These are phyloP conservation scores for Athene cunicularia DNA, from an alignment of 2,113 vertebrate species.

Conservation along the genomic window DNA sequence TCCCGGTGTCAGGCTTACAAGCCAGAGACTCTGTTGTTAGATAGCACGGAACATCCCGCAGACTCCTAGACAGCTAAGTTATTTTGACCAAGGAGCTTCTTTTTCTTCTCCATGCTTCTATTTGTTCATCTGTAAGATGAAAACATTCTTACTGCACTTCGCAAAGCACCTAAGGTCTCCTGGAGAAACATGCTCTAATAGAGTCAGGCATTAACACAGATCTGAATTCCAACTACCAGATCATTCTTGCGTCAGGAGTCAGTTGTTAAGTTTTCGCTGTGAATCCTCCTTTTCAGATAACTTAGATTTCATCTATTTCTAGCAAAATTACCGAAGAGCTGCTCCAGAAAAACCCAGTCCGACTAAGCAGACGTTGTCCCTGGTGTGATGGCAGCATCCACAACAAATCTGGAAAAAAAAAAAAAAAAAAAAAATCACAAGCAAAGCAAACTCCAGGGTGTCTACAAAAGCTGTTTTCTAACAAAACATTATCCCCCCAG, in stretches of 20 bases:
- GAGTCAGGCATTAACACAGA: neutral
- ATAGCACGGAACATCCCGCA: neutral
- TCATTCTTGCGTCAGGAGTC: neutral
- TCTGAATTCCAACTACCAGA: neutral
- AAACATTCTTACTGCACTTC: neutral
- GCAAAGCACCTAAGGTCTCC: neutral
- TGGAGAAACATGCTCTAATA: neutral
- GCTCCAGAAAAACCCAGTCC: neutral
- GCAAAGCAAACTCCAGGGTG: neutral
- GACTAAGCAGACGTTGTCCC: neutral
- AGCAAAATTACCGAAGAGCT: neutral
- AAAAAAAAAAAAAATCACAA: neutral
- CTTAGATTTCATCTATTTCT: neutral
- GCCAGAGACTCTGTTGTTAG: neutral
- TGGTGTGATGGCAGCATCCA: neutral
- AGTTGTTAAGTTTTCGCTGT: neutral
- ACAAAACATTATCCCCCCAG: constrained; percentile 19
- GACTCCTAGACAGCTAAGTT: neutral
- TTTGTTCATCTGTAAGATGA: neutral
- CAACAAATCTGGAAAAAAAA: neutral
- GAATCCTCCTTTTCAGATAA: neutral
- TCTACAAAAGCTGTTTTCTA: constrained; percentile 20
- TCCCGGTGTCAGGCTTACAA: neutral
- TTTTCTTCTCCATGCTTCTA: neutral
- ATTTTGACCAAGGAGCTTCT: neutral